Percentiles rank a stretch among this genome's conserved stretches.
Evolutionary conservation across 2,888 invertebrate genomes (phyloP).

Genomic region (Drosophila maculinotata): DNA sequence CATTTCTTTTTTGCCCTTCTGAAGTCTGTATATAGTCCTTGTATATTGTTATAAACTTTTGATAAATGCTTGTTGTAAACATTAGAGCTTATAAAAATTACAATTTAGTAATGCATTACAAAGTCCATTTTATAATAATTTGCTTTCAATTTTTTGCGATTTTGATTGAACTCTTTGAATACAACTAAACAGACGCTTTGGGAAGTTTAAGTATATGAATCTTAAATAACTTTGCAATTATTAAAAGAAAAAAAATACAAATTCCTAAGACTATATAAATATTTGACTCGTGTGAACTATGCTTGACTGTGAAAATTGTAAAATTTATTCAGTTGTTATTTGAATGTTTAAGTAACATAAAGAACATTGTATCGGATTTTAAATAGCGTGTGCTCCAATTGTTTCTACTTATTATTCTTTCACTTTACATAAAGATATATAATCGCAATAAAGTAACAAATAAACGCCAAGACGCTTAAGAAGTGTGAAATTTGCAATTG

Average conservation of each 20-base stretch:
- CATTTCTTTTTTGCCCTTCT: not conserved
- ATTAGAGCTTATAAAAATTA: conserved; percentile 25
- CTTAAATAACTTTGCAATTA: not conserved
- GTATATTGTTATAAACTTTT: conserved; percentile 13
- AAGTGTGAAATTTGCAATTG: conserved; percentile 4
- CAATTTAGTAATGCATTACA: conserved; percentile 10
- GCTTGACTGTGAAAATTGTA: not conserved
- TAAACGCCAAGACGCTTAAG: not conserved
- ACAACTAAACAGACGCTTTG: conserved; percentile 1
- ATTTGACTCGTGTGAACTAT: conserved; percentile 4
- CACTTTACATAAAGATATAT: conserved; percentile 2
- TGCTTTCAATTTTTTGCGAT: conserved; percentile 16
- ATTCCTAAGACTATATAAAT: not conserved
- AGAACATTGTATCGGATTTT: not conserved
- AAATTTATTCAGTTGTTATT: not conserved
- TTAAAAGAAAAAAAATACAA: not conserved
- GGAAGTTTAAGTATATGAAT: not conserved
- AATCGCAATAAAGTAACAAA: conserved; percentile 7
- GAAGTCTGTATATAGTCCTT: not conserved
- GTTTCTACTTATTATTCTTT: conserved; percentile 6
- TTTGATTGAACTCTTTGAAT: conserved; percentile 43
- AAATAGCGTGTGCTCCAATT: conserved; percentile 7
- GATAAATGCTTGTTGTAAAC: conserved; percentile 42
- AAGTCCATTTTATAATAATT: not conserved
- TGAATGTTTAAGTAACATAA: not conserved